phyloP scores from a whole-genome alignment of 2,888 invertebrate species.

The Synanthedon tipuliformis region DNA sequence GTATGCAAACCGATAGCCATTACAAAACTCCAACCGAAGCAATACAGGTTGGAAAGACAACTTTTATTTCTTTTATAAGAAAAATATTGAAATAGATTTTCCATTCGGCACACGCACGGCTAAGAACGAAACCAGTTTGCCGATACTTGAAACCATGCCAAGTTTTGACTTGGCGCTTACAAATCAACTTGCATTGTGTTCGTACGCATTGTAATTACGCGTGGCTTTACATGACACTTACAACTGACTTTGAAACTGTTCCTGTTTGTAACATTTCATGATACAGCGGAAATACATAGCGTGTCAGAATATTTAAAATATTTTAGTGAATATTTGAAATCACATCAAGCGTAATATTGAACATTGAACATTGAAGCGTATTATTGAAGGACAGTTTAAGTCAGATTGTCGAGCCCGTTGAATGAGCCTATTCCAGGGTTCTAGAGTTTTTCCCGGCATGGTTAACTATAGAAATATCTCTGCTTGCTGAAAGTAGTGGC shows the following conservation, averaged over 20 bases:
- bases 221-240: neutral
- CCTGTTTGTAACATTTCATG: neutral
- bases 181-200: constrained; percentile 39
- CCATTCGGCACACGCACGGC: constrained; percentile 43
- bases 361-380: no score
- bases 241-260: neutral
- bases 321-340: neutral
- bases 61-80: constrained; percentile 37
- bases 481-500: no score
- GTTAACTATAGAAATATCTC: no score
- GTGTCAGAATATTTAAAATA: no score
- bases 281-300: neutral
- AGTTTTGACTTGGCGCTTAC: constrained; percentile 44
- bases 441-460: no score
- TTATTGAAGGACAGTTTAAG: neutral
- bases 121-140: constrained; percentile 48
- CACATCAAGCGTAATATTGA: neutral
- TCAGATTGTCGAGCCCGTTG: no score
- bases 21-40: neutral
- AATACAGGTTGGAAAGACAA: constrained; percentile 16
- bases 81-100: constrained; percentile 51
- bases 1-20: neutral
- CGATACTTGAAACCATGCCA: constrained; percentile 56
- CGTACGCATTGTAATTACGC: neutral
- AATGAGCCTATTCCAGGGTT: no score